phyloP scores from a whole-genome alignment of 2,113 vertebrate genomes.

The Cairina moschata region DNA sequence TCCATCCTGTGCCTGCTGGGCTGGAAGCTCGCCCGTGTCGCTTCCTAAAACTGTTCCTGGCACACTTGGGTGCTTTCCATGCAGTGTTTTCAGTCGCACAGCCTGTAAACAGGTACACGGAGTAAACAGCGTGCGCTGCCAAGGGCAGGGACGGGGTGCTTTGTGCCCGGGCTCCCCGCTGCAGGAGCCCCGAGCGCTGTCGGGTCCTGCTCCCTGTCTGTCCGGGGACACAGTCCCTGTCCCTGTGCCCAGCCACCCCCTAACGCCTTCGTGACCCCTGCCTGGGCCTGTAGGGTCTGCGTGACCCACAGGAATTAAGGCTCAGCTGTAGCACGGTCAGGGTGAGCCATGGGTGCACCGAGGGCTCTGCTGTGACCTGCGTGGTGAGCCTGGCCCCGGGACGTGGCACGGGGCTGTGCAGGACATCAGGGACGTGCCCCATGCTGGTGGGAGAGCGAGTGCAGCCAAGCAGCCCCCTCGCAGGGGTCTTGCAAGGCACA shows the following conservation, averaged over 20 bases:
- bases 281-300: not conserved
- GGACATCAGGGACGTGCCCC: no score
- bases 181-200: not conserved
- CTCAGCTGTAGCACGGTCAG: not conserved
- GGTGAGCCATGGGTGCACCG: not conserved
- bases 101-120: not conserved
- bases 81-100: not conserved
- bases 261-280: not conserved
- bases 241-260: no score
- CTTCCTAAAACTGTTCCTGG: not conserved
- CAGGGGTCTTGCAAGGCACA: not conserved
- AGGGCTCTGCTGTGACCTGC: no score
- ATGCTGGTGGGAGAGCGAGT: not conserved
- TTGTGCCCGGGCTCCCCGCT: not conserved
- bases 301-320: fast-evolving
- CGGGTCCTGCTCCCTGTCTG: not conserved
- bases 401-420: not conserved
- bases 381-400: no score
- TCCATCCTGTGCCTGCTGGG: not conserved
- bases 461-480: not conserved
- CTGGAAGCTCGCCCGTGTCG: not conserved
- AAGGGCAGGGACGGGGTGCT: not conserved
- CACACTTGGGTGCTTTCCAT: not conserved
- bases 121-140: not conserved
- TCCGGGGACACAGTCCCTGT: fast-evolving